phyloP scores from a whole-genome alignment of 2,888 invertebrate genomes.

The Hermaeophaga mercurialis region DNA sequence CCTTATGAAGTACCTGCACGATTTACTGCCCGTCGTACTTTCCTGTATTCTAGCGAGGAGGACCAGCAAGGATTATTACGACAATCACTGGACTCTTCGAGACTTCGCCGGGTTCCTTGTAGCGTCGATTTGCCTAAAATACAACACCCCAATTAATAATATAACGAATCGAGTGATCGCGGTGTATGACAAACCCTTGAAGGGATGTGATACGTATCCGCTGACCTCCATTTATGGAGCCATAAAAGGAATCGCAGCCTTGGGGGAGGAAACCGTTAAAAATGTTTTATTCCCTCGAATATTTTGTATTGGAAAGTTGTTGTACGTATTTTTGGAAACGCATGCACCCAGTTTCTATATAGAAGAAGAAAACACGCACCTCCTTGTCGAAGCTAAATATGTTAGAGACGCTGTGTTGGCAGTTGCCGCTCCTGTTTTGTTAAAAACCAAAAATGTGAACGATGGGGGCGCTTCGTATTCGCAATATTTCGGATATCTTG shows the following conservation, averaged over 20 bases:
- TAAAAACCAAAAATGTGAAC: slow-evolving; percentile 39
- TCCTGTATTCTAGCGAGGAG: slow-evolving; percentile 45
- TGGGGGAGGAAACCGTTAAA: slow-evolving; percentile 45
- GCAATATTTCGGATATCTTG: slow-evolving; percentile 48
- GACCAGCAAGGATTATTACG: slow-evolving; percentile 47
- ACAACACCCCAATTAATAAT: slow-evolving; percentile 43
- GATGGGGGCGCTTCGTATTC: slow-evolving; percentile 44
- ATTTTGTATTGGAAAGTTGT: slow-evolving; percentile 39
- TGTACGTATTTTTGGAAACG: slow-evolving; percentile 42
- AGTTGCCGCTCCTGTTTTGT: slow-evolving; percentile 42
- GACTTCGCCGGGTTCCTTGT: slow-evolving; percentile 48
- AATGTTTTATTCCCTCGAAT: slow-evolving; percentile 43
- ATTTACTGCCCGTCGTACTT: slow-evolving; percentile 45
- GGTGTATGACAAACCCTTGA: slow-evolving; percentile 42
- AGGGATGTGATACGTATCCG: slow-evolving; percentile 37
- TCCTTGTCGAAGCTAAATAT: slow-evolving; percentile 43
- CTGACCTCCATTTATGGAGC: slow-evolving; percentile 48
- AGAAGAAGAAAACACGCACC: slow-evolving; percentile 41
- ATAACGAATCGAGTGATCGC: slow-evolving; percentile 45
- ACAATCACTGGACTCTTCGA: slow-evolving; percentile 50
- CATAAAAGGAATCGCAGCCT: slow-evolving; percentile 45
- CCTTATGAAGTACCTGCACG: slow-evolving; percentile 42
- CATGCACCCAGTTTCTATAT: slow-evolving; percentile 32
- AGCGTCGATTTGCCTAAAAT: slow-evolving; percentile 41
- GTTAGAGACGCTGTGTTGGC: slow-evolving; percentile 43